Conservation (phyloP, 2,113 vertebrate genomes). For the Menura novaehollandiae region DNA sequence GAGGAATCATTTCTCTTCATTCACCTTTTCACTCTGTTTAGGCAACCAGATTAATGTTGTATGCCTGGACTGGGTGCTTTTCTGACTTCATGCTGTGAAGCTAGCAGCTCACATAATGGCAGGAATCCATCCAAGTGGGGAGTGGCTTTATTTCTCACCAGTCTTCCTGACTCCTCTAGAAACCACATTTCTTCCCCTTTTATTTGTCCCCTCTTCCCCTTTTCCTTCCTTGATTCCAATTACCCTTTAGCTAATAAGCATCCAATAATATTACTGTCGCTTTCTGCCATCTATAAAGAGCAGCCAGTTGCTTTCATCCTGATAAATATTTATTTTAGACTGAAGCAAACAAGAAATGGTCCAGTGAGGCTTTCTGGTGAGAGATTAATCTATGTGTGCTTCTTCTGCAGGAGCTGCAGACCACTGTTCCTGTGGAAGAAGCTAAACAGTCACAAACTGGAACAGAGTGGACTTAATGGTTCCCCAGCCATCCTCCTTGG, state of each 20-base stretch:
- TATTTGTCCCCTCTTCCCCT: background rate
- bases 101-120: background rate
- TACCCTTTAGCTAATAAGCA: constrained; percentile 11
- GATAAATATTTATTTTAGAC: background rate
- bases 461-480: background rate
- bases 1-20: constrained; percentile 30
- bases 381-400: background rate
- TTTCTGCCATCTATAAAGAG: background rate
- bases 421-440: background rate
- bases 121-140: background rate
- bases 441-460: background rate
- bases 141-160: background rate
- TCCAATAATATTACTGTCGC: background rate
- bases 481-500: background rate
- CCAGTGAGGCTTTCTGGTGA: background rate
- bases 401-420: background rate
- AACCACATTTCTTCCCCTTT: background rate
- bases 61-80: background rate
- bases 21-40: constrained; percentile 17
- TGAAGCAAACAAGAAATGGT: background rate
- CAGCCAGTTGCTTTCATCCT: background rate
- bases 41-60: background rate
- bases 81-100: background rate
- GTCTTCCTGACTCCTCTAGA: background rate
- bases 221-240: background rate